phyloP scores from a whole-genome alignment of 2,797 vertebrate species.

The Xiphorhynchus erythropygius region DNA sequence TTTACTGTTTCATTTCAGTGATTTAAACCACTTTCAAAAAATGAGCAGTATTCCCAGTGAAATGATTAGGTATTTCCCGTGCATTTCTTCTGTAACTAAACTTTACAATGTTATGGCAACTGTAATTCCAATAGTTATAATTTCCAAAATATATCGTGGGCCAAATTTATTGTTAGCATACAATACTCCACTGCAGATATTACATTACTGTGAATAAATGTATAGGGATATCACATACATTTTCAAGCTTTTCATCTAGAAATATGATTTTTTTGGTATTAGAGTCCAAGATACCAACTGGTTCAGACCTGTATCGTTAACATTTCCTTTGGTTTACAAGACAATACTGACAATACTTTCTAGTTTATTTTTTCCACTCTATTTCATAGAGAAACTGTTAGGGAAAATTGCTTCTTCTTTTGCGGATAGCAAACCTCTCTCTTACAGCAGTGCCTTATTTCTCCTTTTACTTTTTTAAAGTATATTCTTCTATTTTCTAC shows the following conservation, averaged over 20 bases:
- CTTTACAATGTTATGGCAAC: not conserved
- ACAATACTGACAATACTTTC: not conserved
- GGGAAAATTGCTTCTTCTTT: not conserved
- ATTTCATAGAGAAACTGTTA: not conserved
- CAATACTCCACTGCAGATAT: not conserved
- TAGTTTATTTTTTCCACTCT: not conserved
- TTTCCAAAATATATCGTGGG: not conserved
- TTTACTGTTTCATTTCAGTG: constrained; percentile 3
- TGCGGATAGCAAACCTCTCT: not conserved
- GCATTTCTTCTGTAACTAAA: not conserved
- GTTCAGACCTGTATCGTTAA: not conserved
- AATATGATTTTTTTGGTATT: not conserved
- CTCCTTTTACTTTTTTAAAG: not conserved
- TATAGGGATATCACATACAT: not conserved
- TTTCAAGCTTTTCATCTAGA: not conserved
- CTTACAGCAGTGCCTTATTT: not conserved
- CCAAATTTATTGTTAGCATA: not conserved
- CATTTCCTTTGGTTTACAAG: not conserved
- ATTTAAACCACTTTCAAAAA: constrained; percentile 1
- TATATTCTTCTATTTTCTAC: not conserved
- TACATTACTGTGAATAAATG: not conserved
- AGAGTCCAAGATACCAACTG: not conserved
- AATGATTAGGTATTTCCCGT: not conserved
- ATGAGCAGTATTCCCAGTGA: not conserved
- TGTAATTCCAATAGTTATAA: not conserved